Percentiles rank a stretch among this genome's conserved stretches.
These are phyloP conservation scores for Gulo gulo DNA, from an alignment of 2,113 vertebrate genomes.

Conservation along the genomic window DNA sequence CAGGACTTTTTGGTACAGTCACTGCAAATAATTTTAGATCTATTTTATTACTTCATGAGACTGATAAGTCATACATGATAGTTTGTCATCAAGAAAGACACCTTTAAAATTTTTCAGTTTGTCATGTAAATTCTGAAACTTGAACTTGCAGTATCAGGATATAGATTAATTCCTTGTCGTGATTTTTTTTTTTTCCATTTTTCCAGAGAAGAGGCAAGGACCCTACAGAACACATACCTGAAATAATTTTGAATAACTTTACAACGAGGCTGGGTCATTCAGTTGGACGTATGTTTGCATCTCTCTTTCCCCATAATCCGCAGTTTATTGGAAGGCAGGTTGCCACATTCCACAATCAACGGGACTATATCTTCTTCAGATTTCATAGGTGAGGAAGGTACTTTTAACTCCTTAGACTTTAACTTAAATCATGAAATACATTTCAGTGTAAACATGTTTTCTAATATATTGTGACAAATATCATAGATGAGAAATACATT, in stretches of 20 bases:
- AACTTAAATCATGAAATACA: background rate
- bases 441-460: background rate
- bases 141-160: constrained; percentile 15
- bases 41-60: background rate
- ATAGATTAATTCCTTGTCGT: background rate
- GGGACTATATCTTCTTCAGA: constrained; percentile 98
- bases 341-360: constrained; percentile 98
- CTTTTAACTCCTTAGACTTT: background rate
- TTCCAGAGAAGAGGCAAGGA: constrained; percentile 93
- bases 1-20: background rate
- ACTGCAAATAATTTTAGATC: background rate
- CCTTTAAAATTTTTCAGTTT: constrained; percentile 1
- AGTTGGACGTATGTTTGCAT: constrained; percentile 94
- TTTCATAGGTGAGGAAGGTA: constrained; percentile 91
- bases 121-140: background rate
- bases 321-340: constrained; percentile 97
- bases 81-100: background rate
- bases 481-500: background rate
- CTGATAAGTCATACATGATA: background rate
- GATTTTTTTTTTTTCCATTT: background rate
- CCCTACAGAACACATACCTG: constrained; percentile 92
- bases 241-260: constrained; percentile 98
- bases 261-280: constrained; percentile 94
- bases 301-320: constrained; percentile 95
- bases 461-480: background rate